phyloP scores from a whole-genome alignment of 2,113 vertebrate species.

The Carassius gibelio region DNA sequence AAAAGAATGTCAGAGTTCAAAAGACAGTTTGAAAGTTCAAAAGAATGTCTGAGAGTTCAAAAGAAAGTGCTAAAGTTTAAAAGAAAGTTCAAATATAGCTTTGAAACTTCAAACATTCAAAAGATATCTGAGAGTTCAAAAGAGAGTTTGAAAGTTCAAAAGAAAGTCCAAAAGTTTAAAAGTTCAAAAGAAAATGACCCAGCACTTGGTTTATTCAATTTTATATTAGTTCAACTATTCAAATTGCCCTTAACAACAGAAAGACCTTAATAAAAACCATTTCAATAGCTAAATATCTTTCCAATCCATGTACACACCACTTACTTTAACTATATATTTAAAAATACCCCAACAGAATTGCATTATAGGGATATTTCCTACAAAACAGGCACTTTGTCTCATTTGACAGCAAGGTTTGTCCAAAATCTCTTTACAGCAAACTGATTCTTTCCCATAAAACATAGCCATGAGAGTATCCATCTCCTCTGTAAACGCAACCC shows the following conservation, averaged over 20 bases:
- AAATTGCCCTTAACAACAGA: conserved; percentile 16
- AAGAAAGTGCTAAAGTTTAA: not conserved
- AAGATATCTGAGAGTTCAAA: too few species aligned
- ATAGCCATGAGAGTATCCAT: not conserved
- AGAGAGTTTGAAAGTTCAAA: too few species aligned
- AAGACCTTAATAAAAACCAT: conserved; percentile 11
- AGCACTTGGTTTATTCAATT: not conserved
- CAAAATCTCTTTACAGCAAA: not conserved
- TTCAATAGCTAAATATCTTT: conserved; percentile 30
- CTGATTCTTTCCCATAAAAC: not conserved
- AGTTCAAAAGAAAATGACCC: not conserved
- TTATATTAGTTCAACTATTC: not conserved
- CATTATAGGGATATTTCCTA: conserved; percentile 24
- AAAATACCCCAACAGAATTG: conserved; percentile 7
- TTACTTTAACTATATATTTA: conserved; percentile 19
- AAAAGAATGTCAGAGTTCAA: too few species aligned
- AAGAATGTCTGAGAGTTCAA: too few species aligned
- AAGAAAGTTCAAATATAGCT: not conserved
- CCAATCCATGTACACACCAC: not conserved
- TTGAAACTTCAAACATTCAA: too few species aligned
- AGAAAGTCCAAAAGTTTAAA: not conserved
- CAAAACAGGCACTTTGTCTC: conserved; percentile 69
- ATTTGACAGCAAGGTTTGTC: not conserved
- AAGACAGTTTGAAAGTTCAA: too few species aligned
- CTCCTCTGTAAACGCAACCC: not conserved